Base-by-base conservation (phyloP, 2,113 vertebrate species). In the Etheostoma spectabile region DNA sequence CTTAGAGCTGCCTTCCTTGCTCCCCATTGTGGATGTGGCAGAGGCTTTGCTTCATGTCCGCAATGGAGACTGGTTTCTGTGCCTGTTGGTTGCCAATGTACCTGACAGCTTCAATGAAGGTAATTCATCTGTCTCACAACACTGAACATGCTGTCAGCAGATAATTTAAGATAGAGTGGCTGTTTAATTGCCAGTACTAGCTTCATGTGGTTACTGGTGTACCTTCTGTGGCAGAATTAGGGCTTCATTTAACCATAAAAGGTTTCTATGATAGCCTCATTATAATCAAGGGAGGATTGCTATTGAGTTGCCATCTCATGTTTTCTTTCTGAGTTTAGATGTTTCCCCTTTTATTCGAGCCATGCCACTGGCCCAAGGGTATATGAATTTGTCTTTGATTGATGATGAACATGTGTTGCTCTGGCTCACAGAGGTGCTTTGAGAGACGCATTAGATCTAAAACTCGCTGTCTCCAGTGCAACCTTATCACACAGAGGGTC, bases 101-200 rank as follows among this genome's bases (percentile, higher is more conserved):
- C 98, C 98, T 0, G 98, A 99, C 95, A 99, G 98, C 92, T 99
- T 99, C 90, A 99, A 95, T 38, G 98, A 99, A 96, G 98, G 98
- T 99, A 96, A 75, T 63, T 77, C 49, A 69, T 75, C 61, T 38
- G 33, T 53, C 48, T 56, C 74, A 19, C 49, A 33, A 46, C 22
- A 21, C 57, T 69, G 63, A 55, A 53, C 77, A 71, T 38, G 61
- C 79, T 68, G 57, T 61, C 63, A 61, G 10, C 63, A 24, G 62
- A 76, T 80, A 64, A 65, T 85, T 42, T 64, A 53, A 77, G 35
- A 67, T 21, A n/a, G 33, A 69, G 82, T 62, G 53, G 69, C 68
- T 72, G 51, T 52, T 77, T 91, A 77, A 83, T 70, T 77, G 59
- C 22, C 62, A 53, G 60, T 64, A 57, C 46, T 22, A 60, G 66